These are phyloP conservation scores for Apamea monoglypha DNA, from an alignment of 2,888 invertebrate genomes.

Conservation along the genomic window DNA sequence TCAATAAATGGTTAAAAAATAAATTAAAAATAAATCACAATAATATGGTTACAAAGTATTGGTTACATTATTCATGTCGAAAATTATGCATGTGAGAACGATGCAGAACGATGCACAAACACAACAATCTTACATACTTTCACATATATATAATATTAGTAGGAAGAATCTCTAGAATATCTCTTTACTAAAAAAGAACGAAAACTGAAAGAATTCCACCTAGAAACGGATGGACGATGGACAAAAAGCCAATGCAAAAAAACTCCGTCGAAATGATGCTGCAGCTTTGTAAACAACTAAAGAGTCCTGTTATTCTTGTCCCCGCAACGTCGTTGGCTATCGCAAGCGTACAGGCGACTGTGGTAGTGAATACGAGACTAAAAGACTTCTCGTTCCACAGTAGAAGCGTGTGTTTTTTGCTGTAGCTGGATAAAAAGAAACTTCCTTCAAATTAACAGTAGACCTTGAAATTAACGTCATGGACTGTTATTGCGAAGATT, in stretches of 20 bases:
- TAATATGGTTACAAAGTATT: too few species aligned
- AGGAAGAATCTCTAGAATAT: neutral
- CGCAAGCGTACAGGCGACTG: neutral
- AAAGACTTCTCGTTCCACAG: neutral
- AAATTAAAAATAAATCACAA: too few species aligned
- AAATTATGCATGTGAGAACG: too few species aligned
- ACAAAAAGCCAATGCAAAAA: neutral
- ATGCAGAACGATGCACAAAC: too few species aligned
- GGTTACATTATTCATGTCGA: too few species aligned
- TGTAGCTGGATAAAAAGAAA: neutral
- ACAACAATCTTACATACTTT: neutral
- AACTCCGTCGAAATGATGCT: neutral
- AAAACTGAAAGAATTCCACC: neutral
- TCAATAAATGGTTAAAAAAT: too few species aligned
- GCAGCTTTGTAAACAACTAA: neutral
- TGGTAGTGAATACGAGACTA: too few species aligned
- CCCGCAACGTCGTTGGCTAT: neutral
- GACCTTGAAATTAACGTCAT: neutral
- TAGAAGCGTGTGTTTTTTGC: neutral
- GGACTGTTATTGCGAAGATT: slow-evolving; percentile 18
- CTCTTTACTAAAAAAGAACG: neutral
- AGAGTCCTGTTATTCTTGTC: neutral
- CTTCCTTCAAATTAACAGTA: too few species aligned
- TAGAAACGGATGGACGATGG: neutral
- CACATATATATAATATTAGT: neutral